These are phyloP conservation scores for Grus americana DNA, from an alignment of 2,113 vertebrate species.

Conservation along the genomic window DNA sequence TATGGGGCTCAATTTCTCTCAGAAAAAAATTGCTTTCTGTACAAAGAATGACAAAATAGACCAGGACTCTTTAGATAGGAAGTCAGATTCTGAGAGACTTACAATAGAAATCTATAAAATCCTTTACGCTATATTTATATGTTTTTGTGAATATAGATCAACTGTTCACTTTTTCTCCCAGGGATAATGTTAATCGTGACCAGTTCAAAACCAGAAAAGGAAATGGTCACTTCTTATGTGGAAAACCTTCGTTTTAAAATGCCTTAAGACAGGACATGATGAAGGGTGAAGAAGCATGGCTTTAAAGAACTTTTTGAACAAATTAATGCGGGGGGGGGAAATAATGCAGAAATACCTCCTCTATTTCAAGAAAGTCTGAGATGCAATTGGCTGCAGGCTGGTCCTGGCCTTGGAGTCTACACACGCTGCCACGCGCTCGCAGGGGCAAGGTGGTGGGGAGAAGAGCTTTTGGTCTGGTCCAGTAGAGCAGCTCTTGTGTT, in stretches of 20 bases:
- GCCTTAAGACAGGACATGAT: rapidly evolving
- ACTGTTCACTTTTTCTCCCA: not conserved
- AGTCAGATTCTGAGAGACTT: not conserved
- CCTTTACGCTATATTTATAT: not conserved
- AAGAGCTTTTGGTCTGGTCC: not conserved
- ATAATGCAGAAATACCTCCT: not conserved
- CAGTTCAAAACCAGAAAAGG: not conserved
- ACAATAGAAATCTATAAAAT: not conserved
- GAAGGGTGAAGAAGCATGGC: not conserved
- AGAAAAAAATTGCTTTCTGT: not conserved
- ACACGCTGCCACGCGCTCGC: not conserved
- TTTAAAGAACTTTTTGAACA: not conserved
- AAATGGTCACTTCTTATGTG: not conserved
- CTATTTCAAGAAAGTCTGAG: not conserved
- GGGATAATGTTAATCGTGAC: not conserved
- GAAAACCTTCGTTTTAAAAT: not conserved
- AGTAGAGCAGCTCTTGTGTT: not conserved
- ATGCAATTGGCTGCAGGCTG: not conserved
- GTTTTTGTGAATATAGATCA: not conserved
- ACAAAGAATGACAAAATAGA: not conserved
- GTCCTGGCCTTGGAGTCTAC: not conserved
- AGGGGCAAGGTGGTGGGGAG: not conserved
- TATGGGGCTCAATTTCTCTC: rapidly evolving
- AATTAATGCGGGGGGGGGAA: not conserved
- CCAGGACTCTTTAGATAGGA: not conserved